phyloP scores from a whole-genome alignment of 2,113 vertebrate genomes.

The Hippocampus guttulatus region DNA sequence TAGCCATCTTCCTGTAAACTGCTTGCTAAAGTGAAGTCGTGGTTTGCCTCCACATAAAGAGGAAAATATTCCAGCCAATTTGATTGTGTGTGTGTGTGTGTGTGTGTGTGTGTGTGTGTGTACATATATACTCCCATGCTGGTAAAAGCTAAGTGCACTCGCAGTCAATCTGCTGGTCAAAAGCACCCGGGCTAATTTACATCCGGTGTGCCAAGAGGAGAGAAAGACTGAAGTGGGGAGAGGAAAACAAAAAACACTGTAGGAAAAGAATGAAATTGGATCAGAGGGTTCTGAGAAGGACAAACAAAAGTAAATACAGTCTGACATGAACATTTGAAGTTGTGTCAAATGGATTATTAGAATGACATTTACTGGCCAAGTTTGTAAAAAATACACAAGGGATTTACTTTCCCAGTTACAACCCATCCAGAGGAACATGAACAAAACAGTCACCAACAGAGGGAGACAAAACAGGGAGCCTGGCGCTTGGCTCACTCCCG shows the following conservation, averaged over 20 bases:
- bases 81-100: slow-evolving; percentile 1
- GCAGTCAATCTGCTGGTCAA: slow-evolving; percentile 41
- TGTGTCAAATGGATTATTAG: background rate
- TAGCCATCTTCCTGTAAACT: slow-evolving; percentile 11
- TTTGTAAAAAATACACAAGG: too few relatives aligned
- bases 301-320: too few relatives aligned
- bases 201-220: slow-evolving; percentile 38
- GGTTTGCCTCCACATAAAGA: slow-evolving; percentile 1
- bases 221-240: slow-evolving; percentile 1
- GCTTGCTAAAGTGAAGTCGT: slow-evolving; percentile 11
- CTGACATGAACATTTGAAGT: background rate
- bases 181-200: slow-evolving; percentile 24
- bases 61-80: slow-evolving; percentile 5
- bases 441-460: too few relatives aligned
- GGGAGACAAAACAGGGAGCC: too few relatives aligned
- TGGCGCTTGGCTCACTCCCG: too few relatives aligned
- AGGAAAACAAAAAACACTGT: background rate
- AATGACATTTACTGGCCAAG: too few relatives aligned
- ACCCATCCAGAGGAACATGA: too few relatives aligned
- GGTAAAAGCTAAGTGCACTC: slow-evolving; percentile 59
- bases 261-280: slow-evolving; percentile 6
- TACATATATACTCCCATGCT: background rate
- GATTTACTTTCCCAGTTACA: too few relatives aligned
- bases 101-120: background rate
- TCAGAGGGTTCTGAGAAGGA: too few relatives aligned